A percentile compares a stretch with the other conserved stretches of the same genome.
These are phyloP conservation scores for Hemibagrus wyckioides DNA, from an alignment of 2,113 vertebrate species.

Conservation along the genomic window DNA sequence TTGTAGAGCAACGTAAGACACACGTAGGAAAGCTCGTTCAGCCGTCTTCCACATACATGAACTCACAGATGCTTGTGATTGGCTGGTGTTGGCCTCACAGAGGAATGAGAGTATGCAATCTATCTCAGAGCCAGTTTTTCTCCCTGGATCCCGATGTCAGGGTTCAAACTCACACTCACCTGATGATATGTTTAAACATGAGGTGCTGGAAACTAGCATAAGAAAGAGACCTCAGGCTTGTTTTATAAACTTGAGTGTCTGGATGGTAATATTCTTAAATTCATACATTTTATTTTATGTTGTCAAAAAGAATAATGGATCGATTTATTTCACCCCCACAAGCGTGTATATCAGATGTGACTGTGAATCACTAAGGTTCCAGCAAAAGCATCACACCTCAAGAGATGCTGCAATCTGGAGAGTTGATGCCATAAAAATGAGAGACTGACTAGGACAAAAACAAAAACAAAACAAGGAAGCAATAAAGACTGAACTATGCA, in stretches of 20 bases:
- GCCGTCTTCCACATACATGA: background rate
- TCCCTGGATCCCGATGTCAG: background rate
- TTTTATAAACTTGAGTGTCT: background rate
- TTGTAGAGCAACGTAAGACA: background rate
- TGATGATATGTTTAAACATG: background rate
- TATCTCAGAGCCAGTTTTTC: background rate
- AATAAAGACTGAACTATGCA: background rate
- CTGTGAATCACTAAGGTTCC: background rate
- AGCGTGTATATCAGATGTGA: background rate
- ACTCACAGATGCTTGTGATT: background rate
- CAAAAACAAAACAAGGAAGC: background rate
- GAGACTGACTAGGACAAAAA: background rate
- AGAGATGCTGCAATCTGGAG: conserved; percentile 7
- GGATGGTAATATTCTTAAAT: background rate
- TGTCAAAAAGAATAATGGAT: background rate
- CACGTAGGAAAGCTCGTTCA: background rate
- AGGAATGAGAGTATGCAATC: background rate
- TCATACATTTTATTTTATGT: background rate
- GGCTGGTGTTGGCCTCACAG: background rate
- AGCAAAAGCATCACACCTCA: background rate
- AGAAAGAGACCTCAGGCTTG: background rate
- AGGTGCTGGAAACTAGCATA: background rate
- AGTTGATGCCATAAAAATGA: background rate
- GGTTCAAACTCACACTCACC: background rate
- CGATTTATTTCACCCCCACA: background rate